phyloP scores from a whole-genome alignment of 2,888 invertebrate species.

The Cephus sareptanus region DNA sequence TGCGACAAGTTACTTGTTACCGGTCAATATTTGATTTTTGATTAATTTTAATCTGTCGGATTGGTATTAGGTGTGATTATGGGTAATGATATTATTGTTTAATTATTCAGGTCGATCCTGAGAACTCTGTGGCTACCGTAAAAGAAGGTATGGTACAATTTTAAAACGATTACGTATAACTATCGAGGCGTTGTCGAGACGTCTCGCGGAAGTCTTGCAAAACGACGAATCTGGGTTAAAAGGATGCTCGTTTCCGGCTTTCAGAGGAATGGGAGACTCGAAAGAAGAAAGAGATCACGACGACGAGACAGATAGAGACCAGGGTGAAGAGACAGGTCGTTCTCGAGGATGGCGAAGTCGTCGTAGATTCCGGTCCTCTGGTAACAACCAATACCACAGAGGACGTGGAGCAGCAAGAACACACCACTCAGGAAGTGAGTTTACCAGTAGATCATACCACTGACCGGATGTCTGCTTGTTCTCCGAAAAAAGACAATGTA shows the following conservation, averaged over 20 bases:
- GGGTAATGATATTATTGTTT: background rate
- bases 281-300: conserved; percentile 89
- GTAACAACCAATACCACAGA: conserved; percentile 92
- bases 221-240: conserved; percentile 9
- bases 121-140: conserved; percentile 84
- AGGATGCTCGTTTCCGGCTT: conserved; percentile 50
- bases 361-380: conserved; percentile 89
- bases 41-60: background rate
- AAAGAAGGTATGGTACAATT: conserved; percentile 79
- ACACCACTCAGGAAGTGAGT: conserved; percentile 82
- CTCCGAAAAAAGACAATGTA: background rate
- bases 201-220: conserved; percentile 11
- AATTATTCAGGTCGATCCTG: conserved; percentile 75
- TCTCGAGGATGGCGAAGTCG: conserved; percentile 90
- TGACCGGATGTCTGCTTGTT: background rate
- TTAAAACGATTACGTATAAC: background rate
- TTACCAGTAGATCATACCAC: background rate
- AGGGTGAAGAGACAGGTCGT: conserved; percentile 89
- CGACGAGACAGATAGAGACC: conserved; percentile 91
- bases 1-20: background rate
- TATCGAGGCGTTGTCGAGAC: background rate
- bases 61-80: background rate
- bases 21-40: background rate
- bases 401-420: conserved; percentile 90
- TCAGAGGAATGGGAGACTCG: conserved; percentile 94